These are phyloP conservation scores for Anastrepha ludens DNA, from an alignment of 1,140 invertebrate species.

Conservation along the genomic window DNA sequence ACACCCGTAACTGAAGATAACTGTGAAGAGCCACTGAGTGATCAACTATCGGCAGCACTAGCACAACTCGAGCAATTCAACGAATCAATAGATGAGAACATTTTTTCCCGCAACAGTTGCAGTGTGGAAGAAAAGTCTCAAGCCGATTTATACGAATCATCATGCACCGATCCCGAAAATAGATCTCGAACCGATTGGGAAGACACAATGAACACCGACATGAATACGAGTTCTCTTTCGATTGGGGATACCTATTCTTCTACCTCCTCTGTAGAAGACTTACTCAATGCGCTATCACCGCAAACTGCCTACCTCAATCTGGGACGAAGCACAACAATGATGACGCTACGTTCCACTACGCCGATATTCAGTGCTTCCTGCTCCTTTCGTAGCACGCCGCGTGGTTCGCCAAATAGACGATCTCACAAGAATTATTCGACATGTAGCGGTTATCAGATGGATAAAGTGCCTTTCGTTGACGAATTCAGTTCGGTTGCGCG, in stretches of 20 bases:
- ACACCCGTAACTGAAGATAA: conserved; percentile 25
- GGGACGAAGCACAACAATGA: conserved; percentile 20
- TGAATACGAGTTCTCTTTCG: background rate
- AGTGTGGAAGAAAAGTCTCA: background rate
- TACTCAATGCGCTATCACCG: background rate
- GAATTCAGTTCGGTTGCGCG: conserved; percentile 44
- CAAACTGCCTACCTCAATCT: conserved; percentile 38
- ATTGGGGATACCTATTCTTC: background rate
- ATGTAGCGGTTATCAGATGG: conserved; percentile 54
- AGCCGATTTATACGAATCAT: background rate
- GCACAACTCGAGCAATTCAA: background rate
- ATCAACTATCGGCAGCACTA: background rate
- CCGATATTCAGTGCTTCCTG: conserved; percentile 52
- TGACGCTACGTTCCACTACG: conserved; percentile 58
- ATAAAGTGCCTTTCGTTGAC: background rate
- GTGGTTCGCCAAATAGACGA: conserved; percentile 53
- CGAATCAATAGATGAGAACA: background rate
- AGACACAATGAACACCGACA: background rate
- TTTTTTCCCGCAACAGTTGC: background rate
- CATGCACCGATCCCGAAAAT: background rate
- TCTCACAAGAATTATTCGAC: conserved; percentile 2
- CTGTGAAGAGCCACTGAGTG: background rate
- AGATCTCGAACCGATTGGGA: conserved; percentile 5
- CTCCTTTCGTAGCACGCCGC: conserved; percentile 54
- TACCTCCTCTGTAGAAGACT: background rate